These are phyloP conservation scores for Coelinius sp. DNA, from an alignment of 2,888 invertebrate genomes.

Conservation along the genomic window DNA sequence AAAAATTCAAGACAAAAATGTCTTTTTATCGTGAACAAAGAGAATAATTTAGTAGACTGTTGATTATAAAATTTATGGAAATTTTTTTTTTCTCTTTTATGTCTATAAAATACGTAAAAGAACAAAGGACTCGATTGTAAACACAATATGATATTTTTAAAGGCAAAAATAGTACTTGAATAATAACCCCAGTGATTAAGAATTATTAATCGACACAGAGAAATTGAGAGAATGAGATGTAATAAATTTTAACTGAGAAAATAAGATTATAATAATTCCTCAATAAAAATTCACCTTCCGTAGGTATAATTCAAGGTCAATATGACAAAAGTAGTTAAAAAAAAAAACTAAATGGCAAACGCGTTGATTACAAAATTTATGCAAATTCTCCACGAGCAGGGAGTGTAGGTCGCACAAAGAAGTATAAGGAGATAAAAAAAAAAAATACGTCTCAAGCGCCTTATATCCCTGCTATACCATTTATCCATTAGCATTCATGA, in stretches of 20 bases:
- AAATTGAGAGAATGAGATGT: not conserved
- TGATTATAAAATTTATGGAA: conserved; percentile 64
- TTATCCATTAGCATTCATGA: conserved; percentile 61
- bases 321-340: not conserved
- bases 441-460: conserved; percentile 45
- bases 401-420: conserved; percentile 45
- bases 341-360: conserved; percentile 37
- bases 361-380: conserved; percentile 64
- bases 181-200: no score
- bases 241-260: not conserved
- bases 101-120: not conserved
- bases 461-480: conserved; percentile 39
- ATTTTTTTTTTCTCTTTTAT: conserved; percentile 38
- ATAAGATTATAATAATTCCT: not conserved
- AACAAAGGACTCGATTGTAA: not conserved
- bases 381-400: conserved; percentile 49
- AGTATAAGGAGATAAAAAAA: conserved; percentile 28
- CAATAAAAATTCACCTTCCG: conserved; percentile 7
- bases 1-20: not conserved
- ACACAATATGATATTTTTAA: not conserved
- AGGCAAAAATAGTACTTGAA: no score
- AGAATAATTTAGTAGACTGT: conserved; percentile 44
- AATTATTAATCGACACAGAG: no score
- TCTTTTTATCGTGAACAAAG: not conserved
- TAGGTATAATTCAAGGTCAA: not conserved